Conservation (phyloP, 2,797 vertebrate genomes). For the Enteromius radiatus region DNA sequence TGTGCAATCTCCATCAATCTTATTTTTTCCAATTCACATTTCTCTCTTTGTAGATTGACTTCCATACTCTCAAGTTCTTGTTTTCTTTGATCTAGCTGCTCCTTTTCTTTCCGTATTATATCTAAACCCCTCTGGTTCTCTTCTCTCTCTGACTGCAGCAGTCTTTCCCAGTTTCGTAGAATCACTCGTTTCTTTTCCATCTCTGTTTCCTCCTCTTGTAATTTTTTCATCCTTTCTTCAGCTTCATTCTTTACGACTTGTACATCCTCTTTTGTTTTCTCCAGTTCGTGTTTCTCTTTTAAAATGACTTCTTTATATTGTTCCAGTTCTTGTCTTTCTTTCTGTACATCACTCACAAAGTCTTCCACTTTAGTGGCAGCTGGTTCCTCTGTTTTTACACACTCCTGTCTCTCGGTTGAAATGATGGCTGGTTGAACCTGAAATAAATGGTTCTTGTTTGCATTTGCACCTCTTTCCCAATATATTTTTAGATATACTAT, state of each 20-base stretch:
- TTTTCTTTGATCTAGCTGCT: conserved; percentile 33
- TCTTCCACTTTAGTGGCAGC: conserved; percentile 3
- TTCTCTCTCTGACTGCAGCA: conserved; percentile 29
- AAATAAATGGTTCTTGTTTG: conserved; percentile 41
- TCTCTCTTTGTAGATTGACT: conserved; percentile 24
- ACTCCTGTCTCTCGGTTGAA: background rate
- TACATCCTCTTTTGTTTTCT: conserved; percentile 28
- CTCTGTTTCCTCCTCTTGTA: conserved; percentile 25
- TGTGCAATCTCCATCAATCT: background rate
- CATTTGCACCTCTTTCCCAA: conserved; percentile 16
- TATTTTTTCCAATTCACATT: conserved; percentile 8
- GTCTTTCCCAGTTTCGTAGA: conserved; percentile 28
- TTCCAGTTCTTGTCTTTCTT: conserved; percentile 41
- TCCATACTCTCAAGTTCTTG: conserved; percentile 26
- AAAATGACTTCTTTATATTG: conserved; percentile 39
- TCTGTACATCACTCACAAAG: conserved; percentile 21
- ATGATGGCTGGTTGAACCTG: conserved; percentile 16
- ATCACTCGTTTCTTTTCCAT: conserved; percentile 12
- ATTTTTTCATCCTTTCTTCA: conserved; percentile 40
- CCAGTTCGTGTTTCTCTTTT: conserved; percentile 45
- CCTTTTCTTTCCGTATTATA: conserved; percentile 30
- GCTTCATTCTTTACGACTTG: conserved; percentile 1
- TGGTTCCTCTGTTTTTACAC: conserved; percentile 4
- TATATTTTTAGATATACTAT: background rate
- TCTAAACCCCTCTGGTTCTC: conserved; percentile 8